Base-by-base conservation (phyloP, 2,113 vertebrate genomes). In the Cyanoramphus novaezelandiae region DNA sequence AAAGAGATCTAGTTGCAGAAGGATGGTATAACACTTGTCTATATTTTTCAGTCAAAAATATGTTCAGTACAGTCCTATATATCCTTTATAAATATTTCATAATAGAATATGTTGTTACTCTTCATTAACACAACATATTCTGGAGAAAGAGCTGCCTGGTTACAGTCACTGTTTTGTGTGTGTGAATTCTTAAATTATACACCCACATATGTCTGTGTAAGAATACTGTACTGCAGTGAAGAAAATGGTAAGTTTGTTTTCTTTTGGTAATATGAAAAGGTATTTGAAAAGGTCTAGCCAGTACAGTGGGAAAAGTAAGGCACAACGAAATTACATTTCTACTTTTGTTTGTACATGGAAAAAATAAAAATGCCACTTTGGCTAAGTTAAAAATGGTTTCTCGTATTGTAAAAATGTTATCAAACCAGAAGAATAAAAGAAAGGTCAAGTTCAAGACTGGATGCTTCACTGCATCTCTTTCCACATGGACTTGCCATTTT, bases 401-500 rank as follows among this genome's bases (percentile, higher is more conserved):
- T 6, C 6, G 8, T 82, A 94, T 80, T 95, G 53, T 81, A 89
- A 85, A 97, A 96, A 96, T 92, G 59, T 93, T 97, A 96, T 96
- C 93, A 95, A 95, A 76, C 43, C 27, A 95, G 41, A 64, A 91
- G 55, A 86, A 96, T 84, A 53, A 96, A 94, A 96, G 83, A 97
- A 95, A 97, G 86, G 97, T 96, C 96, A 97, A 90, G 80, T 86
- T 91, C 85, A 94, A 90, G 92, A 87, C 78, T 97, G 69, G 60
- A 91, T 93, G 72, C 95, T 95, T 96, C 96, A 91, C 35, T 96
- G 83, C 67, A 53, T 95, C 60, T 78, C 59, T 93, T 96, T 96
- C 92, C 93, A 90, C 83, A 88, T 55, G 83, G 93, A 94, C 91
- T 96, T 98, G 97, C 97, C 97, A 98, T 98, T 98, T 98, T 90